Evolutionary conservation across 2,888 invertebrate species (phyloP), one percentile per base, ranked within the genome.

Genomic region (Drosophila anomelani): DNA sequence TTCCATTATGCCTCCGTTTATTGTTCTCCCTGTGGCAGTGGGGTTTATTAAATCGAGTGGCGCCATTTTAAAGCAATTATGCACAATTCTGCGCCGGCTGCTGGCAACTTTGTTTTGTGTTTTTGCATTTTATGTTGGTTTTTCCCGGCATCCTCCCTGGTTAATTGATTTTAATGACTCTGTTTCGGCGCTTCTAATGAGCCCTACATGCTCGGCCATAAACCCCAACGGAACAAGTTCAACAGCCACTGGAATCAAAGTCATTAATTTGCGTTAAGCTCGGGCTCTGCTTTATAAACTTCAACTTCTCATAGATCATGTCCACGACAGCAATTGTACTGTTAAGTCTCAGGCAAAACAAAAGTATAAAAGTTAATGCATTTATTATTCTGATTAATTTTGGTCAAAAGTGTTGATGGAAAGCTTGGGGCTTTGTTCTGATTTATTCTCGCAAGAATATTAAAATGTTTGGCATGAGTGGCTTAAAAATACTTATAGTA

Each of bases 61-160:
- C 70, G 90, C 88, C 82, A 87, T 90, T 90, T 90, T 86, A 80
- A 87, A 89, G 83, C 85, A 90, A 90, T 90, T 89, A 90, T 81
- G 34, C 41, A 38, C 51, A 38, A 32, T 51, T 58, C 46, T 36
- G 47, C 36, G 20, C 41, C 38, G 38, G 9, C 49, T 44, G 51
- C 44, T 20, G 36, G 61, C 56, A 58, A 58, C 57, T 55, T 56
- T 68, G 67, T 44, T 55, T 38, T 60, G 51, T 43, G 55, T 60
- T 54, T 70, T 51, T 53, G 55, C 58, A 47, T 23, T 59, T 54
- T 34, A 57, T 58, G 57, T 26, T 43, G 39, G 55, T 17, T 63
- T 57, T 57, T 43, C 17, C 59, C 4, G 39, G 23, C 51, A 46
- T 60, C 23, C 39, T 20, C 38, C 32, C 44, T 36, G 53, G 70